Conservation (phyloP, 1,140 invertebrate genomes). For the Ceratosolen solmsi region DNA sequence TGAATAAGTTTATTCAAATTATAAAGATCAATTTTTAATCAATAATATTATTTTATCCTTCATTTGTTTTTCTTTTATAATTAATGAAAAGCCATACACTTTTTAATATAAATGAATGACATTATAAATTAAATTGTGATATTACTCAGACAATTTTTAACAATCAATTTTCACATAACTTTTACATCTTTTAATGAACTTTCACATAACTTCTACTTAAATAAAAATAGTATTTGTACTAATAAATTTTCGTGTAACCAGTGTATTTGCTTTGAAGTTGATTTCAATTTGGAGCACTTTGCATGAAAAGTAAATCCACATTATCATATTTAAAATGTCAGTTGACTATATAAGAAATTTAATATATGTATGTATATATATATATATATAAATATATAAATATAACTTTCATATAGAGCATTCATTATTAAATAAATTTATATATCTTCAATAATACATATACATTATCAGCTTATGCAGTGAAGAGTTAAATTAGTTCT, state of each 20-base stretch:
- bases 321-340: conserved; percentile 14
- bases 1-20: too few species aligned
- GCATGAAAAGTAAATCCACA: conserved; percentile 49
- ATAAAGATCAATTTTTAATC: too few species aligned
- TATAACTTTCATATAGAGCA: neutral
- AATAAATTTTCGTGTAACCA: conserved; percentile 14
- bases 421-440: too few species aligned
- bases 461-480: conserved; percentile 43
- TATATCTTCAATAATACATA: conserved; percentile 16
- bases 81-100: too few species aligned
- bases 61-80: too few species aligned
- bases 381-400: conserved; percentile 21
- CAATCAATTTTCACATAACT: conserved; percentile 23
- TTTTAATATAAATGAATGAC: too few species aligned
- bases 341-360: conserved; percentile 4
- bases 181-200: conserved; percentile 1
- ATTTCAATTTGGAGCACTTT: conserved; percentile 33
- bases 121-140: neutral
- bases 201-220: neutral
- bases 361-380: conserved; percentile 17
- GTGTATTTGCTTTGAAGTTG: conserved; percentile 16
- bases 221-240: conserved; percentile 8
- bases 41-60: too few species aligned
- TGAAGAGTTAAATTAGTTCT: conserved; percentile 47
- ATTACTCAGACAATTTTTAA: conserved; percentile 39